These are phyloP conservation scores for Latheticus oryzae DNA, from an alignment of 2,888 invertebrate species.

Conservation along the genomic window DNA sequence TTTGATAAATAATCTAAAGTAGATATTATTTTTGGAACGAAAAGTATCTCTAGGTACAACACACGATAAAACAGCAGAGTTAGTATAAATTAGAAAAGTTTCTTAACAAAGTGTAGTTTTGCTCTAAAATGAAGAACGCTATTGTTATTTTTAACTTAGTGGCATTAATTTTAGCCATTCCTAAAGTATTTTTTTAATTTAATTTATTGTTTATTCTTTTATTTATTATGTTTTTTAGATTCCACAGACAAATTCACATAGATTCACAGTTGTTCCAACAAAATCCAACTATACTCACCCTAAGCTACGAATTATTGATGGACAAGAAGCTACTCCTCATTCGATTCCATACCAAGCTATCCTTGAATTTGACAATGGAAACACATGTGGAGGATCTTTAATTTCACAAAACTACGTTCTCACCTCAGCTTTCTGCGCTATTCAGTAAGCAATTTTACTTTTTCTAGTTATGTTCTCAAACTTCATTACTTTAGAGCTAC, in stretches of 20 bases:
- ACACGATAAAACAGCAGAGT: too few relatives aligned
- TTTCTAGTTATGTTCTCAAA: constrained; percentile 5
- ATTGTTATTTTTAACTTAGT: too few relatives aligned
- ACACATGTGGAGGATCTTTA: constrained; percentile 45
- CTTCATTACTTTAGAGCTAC: constrained; percentile 13
- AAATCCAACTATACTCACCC: constrained; percentile 3
- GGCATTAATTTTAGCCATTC: too few relatives aligned
- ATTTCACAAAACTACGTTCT: constrained; percentile 42
- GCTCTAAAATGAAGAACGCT: too few relatives aligned
- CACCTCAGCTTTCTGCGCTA: constrained; percentile 46
- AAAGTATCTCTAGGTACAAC: too few relatives aligned
- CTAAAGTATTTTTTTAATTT: background rate
- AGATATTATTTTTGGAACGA: too few relatives aligned
- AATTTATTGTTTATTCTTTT: constrained; percentile 1
- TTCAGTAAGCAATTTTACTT: constrained; percentile 18
- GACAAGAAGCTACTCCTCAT: constrained; percentile 43
- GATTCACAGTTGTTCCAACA: too few relatives aligned
- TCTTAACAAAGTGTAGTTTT: too few relatives aligned
- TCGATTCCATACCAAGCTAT: constrained; percentile 46
- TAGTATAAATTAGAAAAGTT: too few relatives aligned
- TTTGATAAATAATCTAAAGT: too few relatives aligned
- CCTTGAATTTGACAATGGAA: constrained; percentile 26
- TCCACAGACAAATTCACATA: too few relatives aligned
- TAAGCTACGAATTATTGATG: constrained; percentile 41
- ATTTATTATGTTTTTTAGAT: too few relatives aligned